Base-by-base conservation (phyloP, 2,888 invertebrate genomes). In the Lepetodrilus schrolli region DNA sequence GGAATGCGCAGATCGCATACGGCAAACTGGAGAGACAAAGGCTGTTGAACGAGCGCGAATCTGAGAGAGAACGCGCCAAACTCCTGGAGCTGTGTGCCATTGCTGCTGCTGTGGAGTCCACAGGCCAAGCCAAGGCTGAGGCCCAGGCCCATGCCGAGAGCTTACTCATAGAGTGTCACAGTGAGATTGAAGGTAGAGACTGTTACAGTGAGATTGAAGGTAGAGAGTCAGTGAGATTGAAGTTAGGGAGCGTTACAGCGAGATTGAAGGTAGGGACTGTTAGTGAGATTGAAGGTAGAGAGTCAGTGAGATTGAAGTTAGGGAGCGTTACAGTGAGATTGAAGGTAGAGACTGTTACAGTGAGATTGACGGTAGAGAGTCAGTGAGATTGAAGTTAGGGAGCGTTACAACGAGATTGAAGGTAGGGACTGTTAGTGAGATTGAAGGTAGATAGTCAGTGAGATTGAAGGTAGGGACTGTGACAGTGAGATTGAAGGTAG, bases 101-200 rank as follows among this genome's bases (percentile, higher is more conserved):
- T 20, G 81, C 87, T 4, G 84, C 87, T 0, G 87, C 87, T 8
- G 86, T 87, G 3, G 87, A 87, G 75, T 87, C 87, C 1, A 82
- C 87, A 4, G 88, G 88, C 0, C 88, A 88, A 71, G 87, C 88
- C 1, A 86, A 79, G 58, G 88, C 88, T n/a, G 88, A 87, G 79
- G 86, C 88, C 5, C 83, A 87, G 72, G 88, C 88, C n/a, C 81
- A 83, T 73, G 86, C 86, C 3, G 87, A 88, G 79, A 84, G 77
- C 66, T 76, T 83, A 20, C 74, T 84, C 26, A 88, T 88, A 17
- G 88, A 88, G 73, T 82, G 86, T 74, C 82, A 85, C 72, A 88
- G 87, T 78, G 86, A 87, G 74, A 87, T 88, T 30, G 86, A 86
- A 79, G 82, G 88, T 87, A n/a, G n/a, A n/a, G 69, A 26, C 10